Evolutionary conservation across 2,113 vertebrate species (phyloP).

Genomic region (Hoplias malabaricus): DNA sequence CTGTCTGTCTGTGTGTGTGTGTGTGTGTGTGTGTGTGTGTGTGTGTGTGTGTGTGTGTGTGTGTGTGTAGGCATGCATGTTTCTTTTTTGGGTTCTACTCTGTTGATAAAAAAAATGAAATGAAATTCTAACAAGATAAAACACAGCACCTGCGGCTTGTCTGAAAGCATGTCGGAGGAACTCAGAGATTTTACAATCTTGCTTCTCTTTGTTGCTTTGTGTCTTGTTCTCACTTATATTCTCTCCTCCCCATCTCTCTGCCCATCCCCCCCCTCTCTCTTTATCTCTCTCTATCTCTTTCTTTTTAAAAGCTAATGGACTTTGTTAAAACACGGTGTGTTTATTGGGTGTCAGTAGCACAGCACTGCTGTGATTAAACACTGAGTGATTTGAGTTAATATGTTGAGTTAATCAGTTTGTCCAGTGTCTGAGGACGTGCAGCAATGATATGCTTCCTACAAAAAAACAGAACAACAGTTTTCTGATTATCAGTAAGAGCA

Average conservation of each 20-base stretch:
- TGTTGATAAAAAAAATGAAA: background rate
- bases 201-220: slow-evolving; percentile 20
- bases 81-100: background rate
- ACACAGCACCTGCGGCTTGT: background rate
- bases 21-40: background rate
- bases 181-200: slow-evolving; percentile 7
- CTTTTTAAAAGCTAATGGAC: slow-evolving; percentile 32
- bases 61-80: too few species aligned
- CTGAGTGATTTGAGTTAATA: slow-evolving; percentile 13
- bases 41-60: background rate
- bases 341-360: slow-evolving; percentile 25
- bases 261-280: slow-evolving; percentile 1
- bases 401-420: slow-evolving; percentile 8
- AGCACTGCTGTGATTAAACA: slow-evolving; percentile 24
- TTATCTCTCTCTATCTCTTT: background rate
- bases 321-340: slow-evolving; percentile 23
- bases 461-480: background rate
- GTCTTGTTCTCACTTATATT: slow-evolving; percentile 40
- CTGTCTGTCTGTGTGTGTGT: background rate
- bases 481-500: too few species aligned
- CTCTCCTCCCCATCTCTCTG: slow-evolving; percentile 32
- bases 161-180: slow-evolving; percentile 1
- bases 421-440: background rate
- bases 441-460: too few species aligned
- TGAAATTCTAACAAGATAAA: background rate